These are phyloP conservation scores for Ceramica pisi DNA, from an alignment of 2,888 invertebrate species.

Conservation along the genomic window DNA sequence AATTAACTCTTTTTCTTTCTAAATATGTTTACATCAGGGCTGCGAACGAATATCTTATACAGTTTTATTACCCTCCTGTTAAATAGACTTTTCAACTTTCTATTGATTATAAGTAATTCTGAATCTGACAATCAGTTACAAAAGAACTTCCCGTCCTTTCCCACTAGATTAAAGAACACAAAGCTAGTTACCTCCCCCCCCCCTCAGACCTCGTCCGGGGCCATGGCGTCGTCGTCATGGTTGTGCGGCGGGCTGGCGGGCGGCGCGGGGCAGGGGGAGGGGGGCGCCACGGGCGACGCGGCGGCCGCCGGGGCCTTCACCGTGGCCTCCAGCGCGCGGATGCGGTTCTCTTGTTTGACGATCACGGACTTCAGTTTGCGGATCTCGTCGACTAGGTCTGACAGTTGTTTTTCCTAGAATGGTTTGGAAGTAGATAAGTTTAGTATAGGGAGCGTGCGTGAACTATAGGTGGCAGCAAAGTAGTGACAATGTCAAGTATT, in stretches of 20 bases:
- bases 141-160: background rate
- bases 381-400: constrained; percentile 97
- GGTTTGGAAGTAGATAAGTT: background rate
- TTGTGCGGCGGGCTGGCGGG: constrained; percentile 71
- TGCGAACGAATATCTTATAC: no score
- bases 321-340: constrained; percentile 93
- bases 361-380: constrained; percentile 98
- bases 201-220: constrained; percentile 91
- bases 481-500: no score
- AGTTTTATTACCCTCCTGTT: no score
- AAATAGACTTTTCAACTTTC: no score
- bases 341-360: constrained; percentile 97
- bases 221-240: constrained; percentile 86
- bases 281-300: constrained; percentile 69
- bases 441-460: no score
- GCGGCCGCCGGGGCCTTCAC: constrained; percentile 76
- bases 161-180: constrained; percentile 60
- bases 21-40: no score
- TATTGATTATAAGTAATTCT: background rate
- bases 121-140: background rate
- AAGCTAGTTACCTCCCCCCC: background rate
- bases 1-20: no score
- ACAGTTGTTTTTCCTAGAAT: constrained; percentile 93
- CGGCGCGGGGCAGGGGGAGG: constrained; percentile 76
- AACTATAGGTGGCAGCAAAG: no score